Conservation (phyloP, 2,113 vertebrate species). For the Atherinomorus stipes region DNA sequence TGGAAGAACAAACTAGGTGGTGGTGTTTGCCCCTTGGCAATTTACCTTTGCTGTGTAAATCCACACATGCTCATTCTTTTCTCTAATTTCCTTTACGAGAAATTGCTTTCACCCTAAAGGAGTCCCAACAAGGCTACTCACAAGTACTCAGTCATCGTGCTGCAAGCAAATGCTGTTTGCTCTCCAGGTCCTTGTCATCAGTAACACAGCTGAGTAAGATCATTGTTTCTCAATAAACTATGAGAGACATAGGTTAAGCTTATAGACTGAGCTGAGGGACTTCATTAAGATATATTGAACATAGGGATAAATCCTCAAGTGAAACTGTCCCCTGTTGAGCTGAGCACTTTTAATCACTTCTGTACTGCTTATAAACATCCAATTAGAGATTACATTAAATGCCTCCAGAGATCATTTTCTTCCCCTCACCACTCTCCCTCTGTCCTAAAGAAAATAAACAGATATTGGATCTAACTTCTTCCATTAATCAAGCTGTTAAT, state of each 20-base stretch:
- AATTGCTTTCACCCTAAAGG: slow-evolving; percentile 50
- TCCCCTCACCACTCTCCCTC: neutral
- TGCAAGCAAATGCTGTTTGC: slow-evolving; percentile 27
- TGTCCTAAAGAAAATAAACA: slow-evolving; percentile 27
- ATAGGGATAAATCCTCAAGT: slow-evolving; percentile 24
- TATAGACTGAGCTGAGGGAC: neutral
- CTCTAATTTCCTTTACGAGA: slow-evolving; percentile 60
- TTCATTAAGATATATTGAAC: slow-evolving; percentile 50
- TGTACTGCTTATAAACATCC: slow-evolving; percentile 37
- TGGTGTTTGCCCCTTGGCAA: slow-evolving; percentile 31
- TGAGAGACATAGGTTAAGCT: slow-evolving; percentile 27
- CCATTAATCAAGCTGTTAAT: slow-evolving; percentile 36
- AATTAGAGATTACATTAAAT: slow-evolving; percentile 48
- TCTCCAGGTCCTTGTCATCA: slow-evolving; percentile 45
- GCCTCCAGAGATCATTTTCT: slow-evolving; percentile 23
- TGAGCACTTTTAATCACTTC: slow-evolving; percentile 11
- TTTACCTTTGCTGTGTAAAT: slow-evolving; percentile 62
- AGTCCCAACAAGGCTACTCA: slow-evolving; percentile 27
- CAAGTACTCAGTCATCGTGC: slow-evolving; percentile 24
- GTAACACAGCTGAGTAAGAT: slow-evolving; percentile 39
- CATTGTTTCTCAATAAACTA: slow-evolving; percentile 49
- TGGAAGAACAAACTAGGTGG: slow-evolving; percentile 45
- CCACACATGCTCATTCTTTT: slow-evolving; percentile 39
- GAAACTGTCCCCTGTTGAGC: slow-evolving; percentile 16
- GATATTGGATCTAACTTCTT: slow-evolving; percentile 29